Conservation (phyloP, 2,113 vertebrate genomes). For the Paramormyrops kingsleyae region DNA sequence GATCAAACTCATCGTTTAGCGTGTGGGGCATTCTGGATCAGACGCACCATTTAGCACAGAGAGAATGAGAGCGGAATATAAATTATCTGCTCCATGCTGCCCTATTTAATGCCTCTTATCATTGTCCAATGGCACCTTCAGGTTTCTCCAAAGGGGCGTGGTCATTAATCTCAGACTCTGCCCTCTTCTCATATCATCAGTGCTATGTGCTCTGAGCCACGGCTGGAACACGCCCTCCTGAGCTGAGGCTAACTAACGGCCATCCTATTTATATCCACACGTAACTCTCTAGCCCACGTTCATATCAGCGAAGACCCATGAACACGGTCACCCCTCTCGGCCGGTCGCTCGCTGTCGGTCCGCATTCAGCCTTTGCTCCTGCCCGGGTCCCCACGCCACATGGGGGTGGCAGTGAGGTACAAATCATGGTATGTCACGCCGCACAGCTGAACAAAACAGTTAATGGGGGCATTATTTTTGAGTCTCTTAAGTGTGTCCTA, state of each 20-base stretch:
- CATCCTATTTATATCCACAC: constrained; percentile 8
- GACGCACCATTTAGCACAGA: not conserved
- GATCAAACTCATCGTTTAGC: not conserved
- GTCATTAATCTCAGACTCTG: not conserved
- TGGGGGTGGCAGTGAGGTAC: not conserved
- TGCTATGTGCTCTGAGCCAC: not conserved
- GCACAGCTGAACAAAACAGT: not conserved
- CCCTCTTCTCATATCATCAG: constrained; percentile 3
- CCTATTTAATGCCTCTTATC: not conserved
- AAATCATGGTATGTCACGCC: not conserved
- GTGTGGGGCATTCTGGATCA: not conserved
- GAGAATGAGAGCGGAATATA: not conserved
- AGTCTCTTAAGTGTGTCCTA: not conserved
- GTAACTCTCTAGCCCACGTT: not conserved
- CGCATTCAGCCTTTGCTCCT: not conserved
- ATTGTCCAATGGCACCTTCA: constrained; percentile 11
- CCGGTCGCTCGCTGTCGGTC: not conserved
- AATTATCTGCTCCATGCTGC: not conserved
- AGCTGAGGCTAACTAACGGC: not conserved
- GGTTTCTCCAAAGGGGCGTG: not conserved
- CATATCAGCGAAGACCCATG: not conserved
- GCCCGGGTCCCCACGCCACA: not conserved
- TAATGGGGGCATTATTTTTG: not conserved
- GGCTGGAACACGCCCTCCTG: not conserved
- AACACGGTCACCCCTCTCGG: not conserved